Percentiles rank a stretch among this genome's conserved stretches.
Conservation (phyloP, 2,888 invertebrate species). For the Synanthedon formicaeformis region DNA sequence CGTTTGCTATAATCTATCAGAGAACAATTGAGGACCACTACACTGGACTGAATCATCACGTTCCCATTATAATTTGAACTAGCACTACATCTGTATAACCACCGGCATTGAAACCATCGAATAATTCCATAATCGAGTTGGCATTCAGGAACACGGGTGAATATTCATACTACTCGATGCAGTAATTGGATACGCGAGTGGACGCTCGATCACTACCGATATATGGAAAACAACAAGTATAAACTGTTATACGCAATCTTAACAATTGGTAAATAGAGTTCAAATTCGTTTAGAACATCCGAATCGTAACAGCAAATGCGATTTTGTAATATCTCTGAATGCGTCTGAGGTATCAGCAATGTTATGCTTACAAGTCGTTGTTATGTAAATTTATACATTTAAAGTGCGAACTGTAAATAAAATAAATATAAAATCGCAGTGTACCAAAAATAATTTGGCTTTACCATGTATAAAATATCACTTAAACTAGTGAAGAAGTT, state of each 20-base stretch:
- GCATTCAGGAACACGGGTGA: conserved; percentile 40
- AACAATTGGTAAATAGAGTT: not conserved
- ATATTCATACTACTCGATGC: conserved; percentile 51
- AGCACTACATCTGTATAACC: too few species aligned
- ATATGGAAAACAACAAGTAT: too few species aligned
- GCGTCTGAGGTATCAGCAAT: not conserved
- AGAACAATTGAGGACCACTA: too few species aligned
- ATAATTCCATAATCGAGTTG: conserved; percentile 29
- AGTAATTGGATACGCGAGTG: conserved; percentile 49
- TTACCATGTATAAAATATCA: too few species aligned
- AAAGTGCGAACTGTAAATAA: too few species aligned
- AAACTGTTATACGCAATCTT: not conserved
- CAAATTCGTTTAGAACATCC: not conserved
- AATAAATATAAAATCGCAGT: too few species aligned
- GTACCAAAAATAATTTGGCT: too few species aligned
- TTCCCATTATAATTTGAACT: too few species aligned
- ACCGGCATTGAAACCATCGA: conserved; percentile 12
- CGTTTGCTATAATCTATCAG: too few species aligned
- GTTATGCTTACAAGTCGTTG: not conserved
- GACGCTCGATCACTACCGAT: conserved; percentile 10
- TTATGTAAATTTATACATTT: too few species aligned
- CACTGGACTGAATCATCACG: too few species aligned
- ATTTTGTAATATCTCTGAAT: not conserved
- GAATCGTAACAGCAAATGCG: not conserved
- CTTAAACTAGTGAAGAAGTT: too few species aligned